Base-by-base conservation (phyloP, 1,140 invertebrate genomes). In the Gonioctena quinquepunctata region DNA sequence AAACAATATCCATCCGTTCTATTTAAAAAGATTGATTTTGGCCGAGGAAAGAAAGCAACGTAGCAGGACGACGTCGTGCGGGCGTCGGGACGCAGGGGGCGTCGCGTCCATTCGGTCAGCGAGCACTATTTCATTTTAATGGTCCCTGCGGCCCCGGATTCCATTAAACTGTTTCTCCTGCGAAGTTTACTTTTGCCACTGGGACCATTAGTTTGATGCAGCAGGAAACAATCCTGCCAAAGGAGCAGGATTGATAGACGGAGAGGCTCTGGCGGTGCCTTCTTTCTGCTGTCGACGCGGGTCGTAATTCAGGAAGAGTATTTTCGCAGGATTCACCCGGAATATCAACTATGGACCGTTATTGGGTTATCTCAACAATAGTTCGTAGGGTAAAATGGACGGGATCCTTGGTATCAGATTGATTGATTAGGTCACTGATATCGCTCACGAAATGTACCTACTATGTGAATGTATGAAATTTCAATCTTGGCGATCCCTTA, bases 51-150 rank as follows among this genome's bases (percentile, higher is more conserved):
- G 50, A 54, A 66, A 25, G 21, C 18, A 62, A 42, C 49, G 63
- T 54, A 26, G 63, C 22, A 54, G 50, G 48, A 54, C 48, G 63
- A 56, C 49, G 49, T 54, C 42, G 5, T 28, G 18, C 4, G 23
- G 26, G 26, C n/a, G 18, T 21, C 26, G 50, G 49, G 63, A 49
- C 13, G 23, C 48, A 21, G 26, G 60, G 60, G 70, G 71, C 62
- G 64, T 23, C 21, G 66, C 66, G 69, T 76, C 67, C 70, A 57
- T 76, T 78, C 73, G 74, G 79, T 76, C 76, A 69, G 76, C 74
- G 74, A 71, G 68, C 77, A 82, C 74, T 83, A 83, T 83, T 83
- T 83, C 82, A 83, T 83, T 83, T 83, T 83, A 83, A 83, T 83
- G 81, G 82, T 83, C 81, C 82, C 82, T 76, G 76, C 75, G 79